Evolutionary conservation across 2,113 vertebrate species (phyloP), one percentile per base, ranked within the genome.

Genomic region (Psilopsiagon aurifrons): DNA sequence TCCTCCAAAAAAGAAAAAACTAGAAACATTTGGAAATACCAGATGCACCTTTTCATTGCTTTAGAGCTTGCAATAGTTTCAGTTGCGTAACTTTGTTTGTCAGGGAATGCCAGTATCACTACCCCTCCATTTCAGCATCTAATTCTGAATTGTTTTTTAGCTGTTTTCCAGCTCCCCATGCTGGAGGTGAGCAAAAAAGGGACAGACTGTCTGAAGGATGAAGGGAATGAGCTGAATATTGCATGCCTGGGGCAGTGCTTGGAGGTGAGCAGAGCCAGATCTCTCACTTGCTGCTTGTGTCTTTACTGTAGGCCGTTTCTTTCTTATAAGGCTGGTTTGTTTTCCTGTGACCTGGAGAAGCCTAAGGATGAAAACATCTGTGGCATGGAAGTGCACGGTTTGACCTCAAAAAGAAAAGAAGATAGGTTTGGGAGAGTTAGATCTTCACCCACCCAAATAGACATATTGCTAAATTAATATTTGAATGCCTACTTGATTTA

Each of bases 81-180:
- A 13, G 18, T 20, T 3, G 3, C 29, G 12, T 55, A 0, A 60
- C n/a, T 67, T 66, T 0, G 0, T 74, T 91, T 87, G 70, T 62
- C 46, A 64, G 35, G 81, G 28, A 39, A 35, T 22, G 59, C 57
- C 33, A 59, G 13, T 59, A 57, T 13, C 33, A 15, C 13, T 51
- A 3, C 8, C 0, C 7, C 5, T 3, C 4, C 0, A 0, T 55
- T 83, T 86, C 37, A 13, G 66, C 63, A 43, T 67, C 7, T 37
- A 47, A 68, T 46, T 54, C 43, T 57, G 27, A 20, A 47, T 55
- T 35, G 10, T 41, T 33, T 68, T 87, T 69, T 69, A 68, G 47
- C 0, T 14, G 7, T 46, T 86, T 88, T 57, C 12, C 52, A 67
- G 14, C 20, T 75, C 16, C 73, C 9, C 12, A 5, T 24, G 25